Conservation (phyloP, 35 echinoderm and acorn worm species). For the Acanthaster planci region DNA sequence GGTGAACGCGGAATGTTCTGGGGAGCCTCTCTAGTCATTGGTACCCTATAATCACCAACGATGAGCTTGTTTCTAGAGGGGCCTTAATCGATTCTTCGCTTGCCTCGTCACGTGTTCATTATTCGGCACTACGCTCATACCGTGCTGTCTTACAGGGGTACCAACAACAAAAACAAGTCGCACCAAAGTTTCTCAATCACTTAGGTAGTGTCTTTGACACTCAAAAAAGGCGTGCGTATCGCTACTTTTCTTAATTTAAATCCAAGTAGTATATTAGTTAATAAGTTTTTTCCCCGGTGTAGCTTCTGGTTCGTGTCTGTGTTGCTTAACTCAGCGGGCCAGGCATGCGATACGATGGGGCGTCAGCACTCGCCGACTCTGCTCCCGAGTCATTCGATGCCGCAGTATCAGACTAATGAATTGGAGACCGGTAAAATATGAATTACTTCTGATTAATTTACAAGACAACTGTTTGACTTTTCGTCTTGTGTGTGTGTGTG, state of each 20-base stretch:
- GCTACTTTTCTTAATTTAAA: conserved; percentile 30
- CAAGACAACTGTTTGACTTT: conserved; percentile 27
- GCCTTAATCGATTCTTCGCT: background rate
- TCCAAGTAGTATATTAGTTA: conserved; percentile 26
- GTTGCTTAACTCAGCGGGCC: background rate
- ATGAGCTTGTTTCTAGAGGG: no score
- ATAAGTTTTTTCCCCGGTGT: conserved; percentile 9
- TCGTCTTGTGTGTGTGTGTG: background rate
- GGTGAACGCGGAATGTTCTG: no score
- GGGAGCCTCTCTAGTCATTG: no score
- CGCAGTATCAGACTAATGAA: conserved; percentile 1
- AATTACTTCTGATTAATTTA: conserved; percentile 30
- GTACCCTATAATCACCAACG: no score
- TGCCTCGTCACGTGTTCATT: background rate
- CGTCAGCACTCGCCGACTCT: background rate
- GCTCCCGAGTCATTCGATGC: conserved; percentile 15
- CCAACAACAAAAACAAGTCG: background rate
- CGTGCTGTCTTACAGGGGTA: background rate
- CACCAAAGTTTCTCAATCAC: conserved; percentile 23
- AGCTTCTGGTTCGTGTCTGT: background rate
- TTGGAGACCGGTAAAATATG: conserved; percentile 25
- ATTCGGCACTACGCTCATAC: background rate
- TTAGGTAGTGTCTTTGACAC: background rate
- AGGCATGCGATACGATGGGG: conserved; percentile 8
- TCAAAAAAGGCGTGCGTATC: conserved; percentile 8